Percentiles rank a stretch among this genome's conserved stretches.
phyloP scores from a whole-genome alignment of 2,888 invertebrate species.

The Amitus sp. region DNA sequence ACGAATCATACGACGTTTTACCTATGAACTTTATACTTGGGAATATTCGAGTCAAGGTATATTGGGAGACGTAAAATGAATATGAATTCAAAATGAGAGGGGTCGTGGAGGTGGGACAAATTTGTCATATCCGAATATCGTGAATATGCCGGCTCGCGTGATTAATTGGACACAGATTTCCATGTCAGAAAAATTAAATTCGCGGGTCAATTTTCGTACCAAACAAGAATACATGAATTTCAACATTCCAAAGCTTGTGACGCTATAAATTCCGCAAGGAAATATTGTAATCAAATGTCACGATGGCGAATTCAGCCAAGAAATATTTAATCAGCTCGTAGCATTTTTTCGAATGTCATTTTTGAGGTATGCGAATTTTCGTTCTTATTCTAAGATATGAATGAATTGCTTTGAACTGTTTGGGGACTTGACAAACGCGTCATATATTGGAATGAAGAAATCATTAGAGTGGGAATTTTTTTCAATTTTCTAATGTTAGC shows the following conservation, averaged over 20 bases:
- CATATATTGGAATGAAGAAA: too few relatives aligned
- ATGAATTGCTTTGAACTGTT: too few relatives aligned
- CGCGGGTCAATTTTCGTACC: too few relatives aligned
- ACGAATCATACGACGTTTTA: slow-evolving; percentile 18
- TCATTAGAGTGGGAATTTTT: slow-evolving; percentile 10
- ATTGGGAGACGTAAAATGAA: not conserved
- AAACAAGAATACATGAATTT: slow-evolving; percentile 1
- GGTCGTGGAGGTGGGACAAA: too few relatives aligned
- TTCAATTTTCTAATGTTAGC: too few relatives aligned
- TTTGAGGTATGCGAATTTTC: too few relatives aligned
- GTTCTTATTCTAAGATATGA: too few relatives aligned
- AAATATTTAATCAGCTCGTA: too few relatives aligned
- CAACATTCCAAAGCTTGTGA: slow-evolving; percentile 28
- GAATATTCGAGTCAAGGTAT: slow-evolving; percentile 13
- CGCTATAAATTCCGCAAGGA: slow-evolving; percentile 17
- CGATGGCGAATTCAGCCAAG: too few relatives aligned
- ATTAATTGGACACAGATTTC: slow-evolving; percentile 1
- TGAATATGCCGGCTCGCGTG: not conserved
- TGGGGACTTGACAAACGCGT: too few relatives aligned
- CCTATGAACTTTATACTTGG: slow-evolving; percentile 27
- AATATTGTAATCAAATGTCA: too few relatives aligned
- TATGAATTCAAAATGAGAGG: not conserved
- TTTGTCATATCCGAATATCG: not conserved
- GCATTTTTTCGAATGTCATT: too few relatives aligned
- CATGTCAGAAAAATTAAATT: not conserved